These are phyloP conservation scores for Hymenopus coronatus DNA, from an alignment of 2,888 invertebrate genomes.

Conservation along the genomic window DNA sequence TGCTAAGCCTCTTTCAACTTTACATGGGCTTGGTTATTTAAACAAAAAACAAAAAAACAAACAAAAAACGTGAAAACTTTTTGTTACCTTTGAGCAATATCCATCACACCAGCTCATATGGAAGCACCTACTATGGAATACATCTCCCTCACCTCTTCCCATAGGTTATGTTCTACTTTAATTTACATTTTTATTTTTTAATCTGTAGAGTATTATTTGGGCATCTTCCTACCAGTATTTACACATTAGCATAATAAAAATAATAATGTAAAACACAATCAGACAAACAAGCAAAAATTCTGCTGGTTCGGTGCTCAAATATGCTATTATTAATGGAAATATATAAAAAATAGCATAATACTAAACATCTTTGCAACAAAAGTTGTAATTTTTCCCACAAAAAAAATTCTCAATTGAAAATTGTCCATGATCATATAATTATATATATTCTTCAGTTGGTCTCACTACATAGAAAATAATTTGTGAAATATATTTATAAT, in stretches of 20 bases:
- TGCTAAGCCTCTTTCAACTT: not conserved
- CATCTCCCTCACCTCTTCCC: conserved; percentile 29
- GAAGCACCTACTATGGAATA: conserved; percentile 31
- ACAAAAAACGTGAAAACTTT: not conserved
- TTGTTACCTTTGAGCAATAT: conserved; percentile 34
- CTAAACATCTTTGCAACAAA: not conserved
- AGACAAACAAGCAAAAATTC: conserved; percentile 2
- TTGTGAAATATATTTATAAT: too few species aligned
- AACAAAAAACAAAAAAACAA: too few species aligned
- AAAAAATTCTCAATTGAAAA: too few species aligned
- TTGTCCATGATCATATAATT: too few species aligned
- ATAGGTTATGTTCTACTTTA: conserved; percentile 9
- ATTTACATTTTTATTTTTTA: not conserved
- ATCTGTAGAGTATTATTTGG: conserved; percentile 28
- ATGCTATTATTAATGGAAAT: not conserved
- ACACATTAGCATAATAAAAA: conserved; percentile 26
- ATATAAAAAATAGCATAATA: not conserved
- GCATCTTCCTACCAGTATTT: conserved; percentile 21
- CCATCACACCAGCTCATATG: conserved; percentile 29
- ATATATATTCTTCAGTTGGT: too few species aligned
- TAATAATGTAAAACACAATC: not conserved
- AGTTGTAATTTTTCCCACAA: too few species aligned
- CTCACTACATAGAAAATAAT: too few species aligned
- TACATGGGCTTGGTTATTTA: not conserved
- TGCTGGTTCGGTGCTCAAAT: not conserved